Evolutionary conservation across 2,888 invertebrate genomes (phyloP).

Genomic region (Andrena fulva): DNA sequence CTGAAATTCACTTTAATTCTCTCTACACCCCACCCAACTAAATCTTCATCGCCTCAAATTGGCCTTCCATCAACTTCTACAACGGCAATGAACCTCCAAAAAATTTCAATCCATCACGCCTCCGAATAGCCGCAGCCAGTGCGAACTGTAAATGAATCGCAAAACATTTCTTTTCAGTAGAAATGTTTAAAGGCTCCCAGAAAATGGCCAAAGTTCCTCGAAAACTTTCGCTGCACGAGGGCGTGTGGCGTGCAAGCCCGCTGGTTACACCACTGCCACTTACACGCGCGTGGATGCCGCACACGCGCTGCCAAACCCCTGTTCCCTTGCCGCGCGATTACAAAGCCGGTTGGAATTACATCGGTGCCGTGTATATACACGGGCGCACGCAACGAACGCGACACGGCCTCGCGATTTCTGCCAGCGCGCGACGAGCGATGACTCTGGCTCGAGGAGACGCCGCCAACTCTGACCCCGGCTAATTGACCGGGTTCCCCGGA

Average conservation of each 20-base stretch:
- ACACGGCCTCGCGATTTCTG: conserved; percentile 58
- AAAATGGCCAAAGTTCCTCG: no score
- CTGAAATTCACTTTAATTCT: no score
- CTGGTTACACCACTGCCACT: conserved; percentile 51
- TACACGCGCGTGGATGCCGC: conserved; percentile 52
- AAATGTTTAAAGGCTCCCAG: no score
- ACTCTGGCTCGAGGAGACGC: conserved; percentile 39
- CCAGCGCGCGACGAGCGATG: conserved; percentile 44
- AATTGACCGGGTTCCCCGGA: conserved; percentile 62
- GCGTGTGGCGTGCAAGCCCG: not conserved
- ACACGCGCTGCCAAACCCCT: conserved; percentile 25
- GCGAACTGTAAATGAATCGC: no score
- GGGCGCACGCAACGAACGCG: conserved; percentile 38
- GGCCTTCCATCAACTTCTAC: no score
- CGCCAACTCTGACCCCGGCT: conserved; percentile 45
- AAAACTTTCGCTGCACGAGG: not conserved
- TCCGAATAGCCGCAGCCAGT: no score
- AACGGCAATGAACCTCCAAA: no score
- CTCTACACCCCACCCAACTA: no score
- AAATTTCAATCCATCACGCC: no score
- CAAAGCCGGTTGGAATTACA: conserved; percentile 70
- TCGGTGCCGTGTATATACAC: conserved; percentile 47
- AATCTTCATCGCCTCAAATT: no score
- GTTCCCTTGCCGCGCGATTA: conserved; percentile 47
- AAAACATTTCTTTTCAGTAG: no score